phyloP scores from a whole-genome alignment of 1,140 invertebrate species.

The Zeugodacus cucurbitae region DNA sequence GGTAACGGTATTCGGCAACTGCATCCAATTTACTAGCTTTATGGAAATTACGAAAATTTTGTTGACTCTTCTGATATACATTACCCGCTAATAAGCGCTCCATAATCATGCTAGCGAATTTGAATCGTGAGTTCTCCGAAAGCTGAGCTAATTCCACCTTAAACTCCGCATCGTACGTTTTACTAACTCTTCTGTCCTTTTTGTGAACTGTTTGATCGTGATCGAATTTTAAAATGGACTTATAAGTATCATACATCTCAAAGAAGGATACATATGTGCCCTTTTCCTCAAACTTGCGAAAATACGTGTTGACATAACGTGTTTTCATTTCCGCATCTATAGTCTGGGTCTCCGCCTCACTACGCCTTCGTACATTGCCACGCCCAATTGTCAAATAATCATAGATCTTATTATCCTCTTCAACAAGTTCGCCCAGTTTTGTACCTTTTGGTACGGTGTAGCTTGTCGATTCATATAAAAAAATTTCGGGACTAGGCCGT shows the following conservation, averaged over 20 bases:
- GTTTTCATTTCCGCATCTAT: slow-evolving; percentile 69
- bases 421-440: slow-evolving; percentile 68
- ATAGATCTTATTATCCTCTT: slow-evolving; percentile 74
- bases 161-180: slow-evolving; percentile 52
- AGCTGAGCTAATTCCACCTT: background rate
- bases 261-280: slow-evolving; percentile 76
- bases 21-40: slow-evolving; percentile 12
- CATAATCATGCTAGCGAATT: slow-evolving; percentile 70
- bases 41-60: slow-evolving; percentile 72
- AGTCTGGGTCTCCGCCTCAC: slow-evolving; percentile 76
- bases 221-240: slow-evolving; percentile 44
- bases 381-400: slow-evolving; percentile 74
- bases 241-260: slow-evolving; percentile 75
- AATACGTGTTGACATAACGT: slow-evolving; percentile 70
- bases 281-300: slow-evolving; percentile 68
- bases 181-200: slow-evolving; percentile 50
- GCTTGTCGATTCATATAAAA: slow-evolving; percentile 73
- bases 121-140: slow-evolving; percentile 63
- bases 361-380: slow-evolving; percentile 73
- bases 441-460: slow-evolving; percentile 71
- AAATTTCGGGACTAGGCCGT: slow-evolving; percentile 74
- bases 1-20: slow-evolving; percentile 2
- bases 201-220: slow-evolving; percentile 62
- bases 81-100: slow-evolving; percentile 75
- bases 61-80: slow-evolving; percentile 70